Evolutionary conservation across 2,888 invertebrate genomes (phyloP), one percentile per base, ranked within the genome.

Genomic region (Eupithecia inturbata): DNA sequence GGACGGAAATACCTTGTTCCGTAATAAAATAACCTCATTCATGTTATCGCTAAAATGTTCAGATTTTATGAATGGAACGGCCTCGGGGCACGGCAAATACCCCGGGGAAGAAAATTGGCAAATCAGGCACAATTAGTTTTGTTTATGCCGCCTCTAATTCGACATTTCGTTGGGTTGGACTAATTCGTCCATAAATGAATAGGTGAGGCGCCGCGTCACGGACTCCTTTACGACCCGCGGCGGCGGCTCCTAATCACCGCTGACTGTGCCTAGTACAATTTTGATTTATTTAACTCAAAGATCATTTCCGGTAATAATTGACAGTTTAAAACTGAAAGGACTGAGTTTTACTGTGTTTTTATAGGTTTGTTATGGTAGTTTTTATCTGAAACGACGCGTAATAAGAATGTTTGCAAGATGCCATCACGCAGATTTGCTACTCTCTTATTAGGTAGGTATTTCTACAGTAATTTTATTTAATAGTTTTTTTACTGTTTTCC

Each of bases 221-320:
- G 89, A 86, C 76, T 80, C 85, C 85, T 90, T 91, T 90, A 84
- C 83, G 76, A 80, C 79, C 81, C 79, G 82, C 83, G 83, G 81
- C 78, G 73, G 70, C 77, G 75, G n/a, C n/a, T n/a, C 79, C 82
- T 89, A 91, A 91, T 91, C 84, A 84, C 82, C 78, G 78, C 85
- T 84, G 85, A 85, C 79, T 72, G 78, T 73, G 75, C 76, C 82
- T 84, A 84, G 91, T 92, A 90, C 89, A 93, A 93, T 93, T 94
- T 93, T 93, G 92, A 94, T 93, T 93, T 92, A 93, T 93, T 91
- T 90, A 85, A 86, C 84, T 85, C 88, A 86, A 83, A 82, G 86
- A 83, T 86, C 88, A 88, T 93, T 93, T 94, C 94, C 94, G 93
- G 92, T 88, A 87, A 83, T 89, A 91, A 92, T 89, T 88, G 89